phyloP scores from a whole-genome alignment of 2,113 vertebrate genomes.

The Ceyx melanurus region DNA sequence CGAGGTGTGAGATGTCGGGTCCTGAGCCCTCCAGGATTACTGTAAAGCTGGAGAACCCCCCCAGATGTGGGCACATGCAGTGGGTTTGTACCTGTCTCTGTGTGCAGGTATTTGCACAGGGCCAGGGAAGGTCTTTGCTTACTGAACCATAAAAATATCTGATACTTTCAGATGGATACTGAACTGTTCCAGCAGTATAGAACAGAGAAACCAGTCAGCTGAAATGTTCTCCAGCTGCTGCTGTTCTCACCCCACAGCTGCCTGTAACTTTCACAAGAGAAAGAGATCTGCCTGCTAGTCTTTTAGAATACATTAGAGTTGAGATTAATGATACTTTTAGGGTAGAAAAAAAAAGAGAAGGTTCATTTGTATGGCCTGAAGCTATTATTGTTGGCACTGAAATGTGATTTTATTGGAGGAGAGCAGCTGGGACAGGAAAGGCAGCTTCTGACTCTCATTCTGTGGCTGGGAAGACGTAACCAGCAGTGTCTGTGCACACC shows the following conservation, averaged over 20 bases:
- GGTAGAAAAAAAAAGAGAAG: constrained; percentile 9
- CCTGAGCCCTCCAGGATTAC: not conserved
- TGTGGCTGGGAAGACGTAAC: not conserved
- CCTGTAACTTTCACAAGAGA: not conserved
- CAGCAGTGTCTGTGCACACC: not conserved
- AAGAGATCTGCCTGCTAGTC: not conserved
- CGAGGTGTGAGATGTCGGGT: not conserved
- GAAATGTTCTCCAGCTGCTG: not conserved
- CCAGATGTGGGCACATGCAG: fast-evolving
- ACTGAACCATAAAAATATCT: not conserved
- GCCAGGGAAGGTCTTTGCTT: not conserved
- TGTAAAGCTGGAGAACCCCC: not conserved
- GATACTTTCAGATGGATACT: not conserved
- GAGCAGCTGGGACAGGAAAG: constrained; percentile 27
- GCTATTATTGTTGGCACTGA: constrained; percentile 41
- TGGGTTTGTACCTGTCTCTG: fast-evolving
- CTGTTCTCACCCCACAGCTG: not conserved
- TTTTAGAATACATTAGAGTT: not conserved
- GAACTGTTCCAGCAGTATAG: not conserved
- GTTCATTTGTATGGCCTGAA: constrained; percentile 38
- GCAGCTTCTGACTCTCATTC: constrained; percentile 27
- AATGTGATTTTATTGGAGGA: not conserved
- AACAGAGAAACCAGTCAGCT: not conserved
- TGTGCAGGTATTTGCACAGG: not conserved
- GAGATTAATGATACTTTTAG: not conserved